These are phyloP conservation scores for Stenodema calcarata DNA, from an alignment of 2,888 invertebrate species.

Conservation along the genomic window DNA sequence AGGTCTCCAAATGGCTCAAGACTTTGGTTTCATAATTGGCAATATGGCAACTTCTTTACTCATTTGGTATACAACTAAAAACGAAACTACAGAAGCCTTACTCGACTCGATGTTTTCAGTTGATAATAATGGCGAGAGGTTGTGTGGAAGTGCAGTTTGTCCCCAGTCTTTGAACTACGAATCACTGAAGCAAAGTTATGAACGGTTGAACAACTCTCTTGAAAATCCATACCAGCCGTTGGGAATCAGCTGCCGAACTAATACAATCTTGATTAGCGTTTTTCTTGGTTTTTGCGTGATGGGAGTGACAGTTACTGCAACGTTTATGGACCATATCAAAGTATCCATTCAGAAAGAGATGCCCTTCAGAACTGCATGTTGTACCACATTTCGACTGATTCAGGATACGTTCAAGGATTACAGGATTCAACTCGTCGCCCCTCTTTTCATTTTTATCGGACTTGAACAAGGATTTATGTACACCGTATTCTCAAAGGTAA, in stretches of 20 bases:
- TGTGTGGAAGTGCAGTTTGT: constrained; percentile 69
- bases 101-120: constrained; percentile 65
- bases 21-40: constrained; percentile 67
- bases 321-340: constrained; percentile 65
- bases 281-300: constrained; percentile 63
- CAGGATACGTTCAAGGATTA: constrained; percentile 68
- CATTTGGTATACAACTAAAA: constrained; percentile 59
- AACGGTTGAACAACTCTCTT: background rate
- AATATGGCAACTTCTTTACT: constrained; percentile 65
- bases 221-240: background rate
- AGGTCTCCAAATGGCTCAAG: constrained; percentile 67
- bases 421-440: constrained; percentile 73
- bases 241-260: constrained; percentile 60
- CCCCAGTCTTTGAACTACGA: constrained; percentile 60
- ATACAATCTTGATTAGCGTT: constrained; percentile 61
- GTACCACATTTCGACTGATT: constrained; percentile 62
- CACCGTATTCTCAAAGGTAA: constrained; percentile 80
- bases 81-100: constrained; percentile 55
- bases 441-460: constrained; percentile 81
- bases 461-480: constrained; percentile 85
- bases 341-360: constrained; percentile 67
- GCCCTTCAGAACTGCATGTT: constrained; percentile 54
- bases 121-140: constrained; percentile 65
- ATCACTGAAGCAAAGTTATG: background rate
- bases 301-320: constrained; percentile 63